These are phyloP conservation scores for Pseudomyrmex dendroicus DNA, from an alignment of 1,140 invertebrate genomes.

Conservation along the genomic window DNA sequence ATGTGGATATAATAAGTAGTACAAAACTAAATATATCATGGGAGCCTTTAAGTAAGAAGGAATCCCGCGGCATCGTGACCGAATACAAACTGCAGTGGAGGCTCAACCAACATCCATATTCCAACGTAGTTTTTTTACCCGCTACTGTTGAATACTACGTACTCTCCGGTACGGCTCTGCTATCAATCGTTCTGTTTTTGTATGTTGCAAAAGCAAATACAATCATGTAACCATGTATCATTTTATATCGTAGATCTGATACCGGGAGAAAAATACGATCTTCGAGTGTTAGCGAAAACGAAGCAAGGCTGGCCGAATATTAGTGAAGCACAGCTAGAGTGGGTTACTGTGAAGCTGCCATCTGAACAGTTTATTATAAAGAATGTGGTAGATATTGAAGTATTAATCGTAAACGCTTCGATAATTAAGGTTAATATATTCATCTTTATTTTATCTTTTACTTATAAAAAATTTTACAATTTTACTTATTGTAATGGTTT, in stretches of 20 bases:
- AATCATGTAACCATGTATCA: not conserved
- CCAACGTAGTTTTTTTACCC: slow-evolving; percentile 82
- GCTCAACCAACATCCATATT: slow-evolving; percentile 83
- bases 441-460: slow-evolving; percentile 4
- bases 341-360: slow-evolving; percentile 85
- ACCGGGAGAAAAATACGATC: slow-evolving; percentile 86
- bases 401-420: slow-evolving; percentile 83
- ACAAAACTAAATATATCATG: slow-evolving; percentile 87
- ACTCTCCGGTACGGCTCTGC: slow-evolving; percentile 84
- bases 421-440: slow-evolving; percentile 80
- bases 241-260: slow-evolving; percentile 82
- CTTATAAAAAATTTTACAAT: not conserved
- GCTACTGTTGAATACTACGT: slow-evolving; percentile 82
- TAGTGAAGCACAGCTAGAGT: slow-evolving; percentile 84
- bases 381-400: slow-evolving; percentile 81
- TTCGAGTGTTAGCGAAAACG: slow-evolving; percentile 86
- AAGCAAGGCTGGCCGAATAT: slow-evolving; percentile 84
- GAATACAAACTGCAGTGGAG: slow-evolving; percentile 89
- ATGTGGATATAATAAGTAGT: slow-evolving; percentile 84
- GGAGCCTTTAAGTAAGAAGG: slow-evolving; percentile 85
- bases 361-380: slow-evolving; percentile 74
- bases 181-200: not conserved
- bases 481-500: not conserved
- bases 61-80: slow-evolving; percentile 87
- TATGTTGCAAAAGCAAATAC: not conserved